These are phyloP conservation scores for Cremastinae sp. DNA, from an alignment of 2,888 invertebrate species.

Conservation along the genomic window DNA sequence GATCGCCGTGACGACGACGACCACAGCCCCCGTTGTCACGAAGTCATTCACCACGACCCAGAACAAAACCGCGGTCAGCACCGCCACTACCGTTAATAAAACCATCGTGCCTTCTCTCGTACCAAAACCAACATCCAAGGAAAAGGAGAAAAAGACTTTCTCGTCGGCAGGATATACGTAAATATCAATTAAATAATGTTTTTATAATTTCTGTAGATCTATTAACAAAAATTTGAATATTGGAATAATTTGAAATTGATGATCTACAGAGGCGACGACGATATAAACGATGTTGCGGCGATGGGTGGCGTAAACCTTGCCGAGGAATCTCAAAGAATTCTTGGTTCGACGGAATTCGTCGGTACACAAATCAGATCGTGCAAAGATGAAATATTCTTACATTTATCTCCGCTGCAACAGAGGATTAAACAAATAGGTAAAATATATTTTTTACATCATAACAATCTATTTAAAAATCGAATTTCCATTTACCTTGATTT, in stretches of 20 bases:
- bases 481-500: conserved; percentile 11
- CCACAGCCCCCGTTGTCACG: conserved; percentile 77
- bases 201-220: too few relatives aligned
- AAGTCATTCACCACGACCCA: conserved; percentile 71
- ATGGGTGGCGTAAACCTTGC: conserved; percentile 99
- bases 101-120: conserved; percentile 82
- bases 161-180: conserved; percentile 82
- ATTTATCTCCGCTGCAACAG: conserved; percentile 88
- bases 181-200: conserved; percentile 65
- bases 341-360: conserved; percentile 94
- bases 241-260: too few relatives aligned
- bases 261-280: conserved; percentile 89
- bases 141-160: conserved; percentile 88
- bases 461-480: background rate
- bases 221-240: too few relatives aligned
- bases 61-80: conserved; percentile 74
- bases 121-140: conserved; percentile 85
- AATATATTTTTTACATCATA: conserved; percentile 41
- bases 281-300: conserved; percentile 98
- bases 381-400: conserved; percentile 95
- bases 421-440: conserved; percentile 88
- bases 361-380: conserved; percentile 94
- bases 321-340: conserved; percentile 96
- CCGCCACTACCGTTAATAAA: conserved; percentile 81
- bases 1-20: conserved; percentile 67